Evolutionary conservation across 2,797 vertebrate species (phyloP).

Genomic region (Phyllotis vaccarum): DNA sequence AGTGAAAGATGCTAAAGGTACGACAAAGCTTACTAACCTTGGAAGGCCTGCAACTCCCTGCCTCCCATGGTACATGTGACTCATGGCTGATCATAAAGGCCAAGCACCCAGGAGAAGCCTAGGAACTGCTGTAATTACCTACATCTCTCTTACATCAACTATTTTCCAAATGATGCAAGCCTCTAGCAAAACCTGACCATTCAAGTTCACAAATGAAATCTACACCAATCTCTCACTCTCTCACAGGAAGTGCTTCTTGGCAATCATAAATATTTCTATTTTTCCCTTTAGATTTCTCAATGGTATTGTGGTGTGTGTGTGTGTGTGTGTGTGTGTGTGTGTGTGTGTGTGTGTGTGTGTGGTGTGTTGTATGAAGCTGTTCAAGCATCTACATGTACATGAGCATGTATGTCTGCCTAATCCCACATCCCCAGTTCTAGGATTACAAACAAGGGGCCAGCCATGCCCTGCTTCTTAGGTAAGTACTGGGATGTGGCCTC

Average conservation of each 20-base stretch:
- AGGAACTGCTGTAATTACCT: background rate
- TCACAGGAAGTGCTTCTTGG: background rate
- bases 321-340: background rate
- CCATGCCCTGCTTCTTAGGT: background rate
- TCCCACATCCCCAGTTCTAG: background rate
- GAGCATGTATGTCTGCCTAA: background rate
- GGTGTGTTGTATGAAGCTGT: background rate
- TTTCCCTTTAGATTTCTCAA: constrained; percentile 48
- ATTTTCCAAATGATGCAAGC: background rate
- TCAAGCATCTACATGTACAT: background rate
- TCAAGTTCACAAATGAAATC: constrained; percentile 20
- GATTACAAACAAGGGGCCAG: background rate
- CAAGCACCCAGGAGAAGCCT: background rate
- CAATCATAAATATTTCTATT: background rate
- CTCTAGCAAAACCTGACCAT: constrained; percentile 32
- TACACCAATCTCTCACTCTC: background rate
- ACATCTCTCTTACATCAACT: background rate
- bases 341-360: background rate
- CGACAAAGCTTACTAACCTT: constrained; percentile 26
- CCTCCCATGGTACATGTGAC: background rate
- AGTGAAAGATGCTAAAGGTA: constrained; percentile 60
- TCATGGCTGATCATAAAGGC: background rate
- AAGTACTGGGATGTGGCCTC: background rate
- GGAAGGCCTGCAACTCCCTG: background rate
- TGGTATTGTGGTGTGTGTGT: background rate